Conservation (phyloP, 2,113 vertebrate species). For the Eurystomus gularis region DNA sequence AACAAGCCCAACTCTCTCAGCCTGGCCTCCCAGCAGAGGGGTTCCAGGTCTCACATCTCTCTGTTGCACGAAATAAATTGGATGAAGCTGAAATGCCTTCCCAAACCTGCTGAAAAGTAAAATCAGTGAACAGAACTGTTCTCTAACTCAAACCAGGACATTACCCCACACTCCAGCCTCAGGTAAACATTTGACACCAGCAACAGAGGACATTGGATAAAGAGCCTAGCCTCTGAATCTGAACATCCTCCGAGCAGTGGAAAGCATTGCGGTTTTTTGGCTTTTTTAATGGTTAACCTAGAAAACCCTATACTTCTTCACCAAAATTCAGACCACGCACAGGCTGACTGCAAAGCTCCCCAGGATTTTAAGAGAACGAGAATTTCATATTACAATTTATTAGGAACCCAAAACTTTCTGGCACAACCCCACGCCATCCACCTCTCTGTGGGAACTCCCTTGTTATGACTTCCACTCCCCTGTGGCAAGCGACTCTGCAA, state of each 20-base stretch:
- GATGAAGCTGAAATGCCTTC: neutral
- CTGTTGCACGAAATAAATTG: neutral
- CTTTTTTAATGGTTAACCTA: too few relatives aligned
- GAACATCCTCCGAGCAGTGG: neutral
- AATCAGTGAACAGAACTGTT: too few relatives aligned
- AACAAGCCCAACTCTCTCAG: neutral
- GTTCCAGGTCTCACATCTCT: neutral
- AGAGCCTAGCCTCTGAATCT: neutral
- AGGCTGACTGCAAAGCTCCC: neutral
- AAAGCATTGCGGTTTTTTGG: too few relatives aligned
- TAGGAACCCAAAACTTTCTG: constrained; percentile 43
- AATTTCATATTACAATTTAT: neutral
- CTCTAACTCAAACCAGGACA: too few relatives aligned
- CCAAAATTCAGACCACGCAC: neutral
- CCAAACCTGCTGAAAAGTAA: too few relatives aligned
- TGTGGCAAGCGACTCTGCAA: constrained; percentile 2
- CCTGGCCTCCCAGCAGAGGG: neutral
- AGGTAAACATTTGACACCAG: neutral
- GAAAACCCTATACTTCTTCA: neutral
- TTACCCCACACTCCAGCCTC: rapidly evolving
- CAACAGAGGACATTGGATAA: neutral
- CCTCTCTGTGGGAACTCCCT: constrained; percentile 51
- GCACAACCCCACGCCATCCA: constrained; percentile 8
- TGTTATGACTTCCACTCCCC: constrained; percentile 41
- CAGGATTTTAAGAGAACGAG: neutral